These are phyloP conservation scores for Gallinago undulata DNA, from an alignment of 2,113 vertebrate genomes.

Conservation along the genomic window DNA sequence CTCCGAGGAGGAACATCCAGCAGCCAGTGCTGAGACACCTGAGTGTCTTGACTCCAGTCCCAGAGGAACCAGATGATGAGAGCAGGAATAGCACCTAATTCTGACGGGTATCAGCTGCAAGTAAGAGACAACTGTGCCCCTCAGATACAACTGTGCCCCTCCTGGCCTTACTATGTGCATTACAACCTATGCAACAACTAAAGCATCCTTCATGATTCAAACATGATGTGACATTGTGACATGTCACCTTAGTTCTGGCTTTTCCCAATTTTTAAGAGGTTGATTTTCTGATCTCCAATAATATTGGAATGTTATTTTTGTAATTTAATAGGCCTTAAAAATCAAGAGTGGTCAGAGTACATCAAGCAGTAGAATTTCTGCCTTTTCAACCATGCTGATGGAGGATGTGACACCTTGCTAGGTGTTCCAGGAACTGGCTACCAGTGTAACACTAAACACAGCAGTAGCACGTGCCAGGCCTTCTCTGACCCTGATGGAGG, in stretches of 20 bases:
- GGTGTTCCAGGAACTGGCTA: neutral
- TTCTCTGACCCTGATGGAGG: neutral
- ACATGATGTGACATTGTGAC: neutral
- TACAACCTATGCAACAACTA: neutral
- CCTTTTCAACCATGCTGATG: neutral
- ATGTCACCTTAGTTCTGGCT: neutral
- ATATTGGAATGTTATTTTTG: neutral
- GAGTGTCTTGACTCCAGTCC: neutral
- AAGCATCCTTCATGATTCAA: neutral
- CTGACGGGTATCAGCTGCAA: neutral
- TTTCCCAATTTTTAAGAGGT: neutral
- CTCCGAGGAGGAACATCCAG: neutral
- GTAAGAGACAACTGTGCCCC: neutral
- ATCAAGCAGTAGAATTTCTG: neutral
- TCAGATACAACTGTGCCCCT: neutral
- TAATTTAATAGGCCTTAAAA: neutral
- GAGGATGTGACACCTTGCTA: neutral
- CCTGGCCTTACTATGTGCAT: neutral
- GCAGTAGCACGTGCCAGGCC: neutral
- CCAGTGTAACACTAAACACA: neutral
- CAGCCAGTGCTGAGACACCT: neutral
- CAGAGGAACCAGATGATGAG: neutral
- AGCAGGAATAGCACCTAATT: neutral
- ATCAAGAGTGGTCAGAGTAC: neutral
- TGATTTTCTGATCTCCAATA: neutral